Evolutionary conservation across 2,888 invertebrate species (phyloP).

Genomic region (Drosophila monieri): DNA sequence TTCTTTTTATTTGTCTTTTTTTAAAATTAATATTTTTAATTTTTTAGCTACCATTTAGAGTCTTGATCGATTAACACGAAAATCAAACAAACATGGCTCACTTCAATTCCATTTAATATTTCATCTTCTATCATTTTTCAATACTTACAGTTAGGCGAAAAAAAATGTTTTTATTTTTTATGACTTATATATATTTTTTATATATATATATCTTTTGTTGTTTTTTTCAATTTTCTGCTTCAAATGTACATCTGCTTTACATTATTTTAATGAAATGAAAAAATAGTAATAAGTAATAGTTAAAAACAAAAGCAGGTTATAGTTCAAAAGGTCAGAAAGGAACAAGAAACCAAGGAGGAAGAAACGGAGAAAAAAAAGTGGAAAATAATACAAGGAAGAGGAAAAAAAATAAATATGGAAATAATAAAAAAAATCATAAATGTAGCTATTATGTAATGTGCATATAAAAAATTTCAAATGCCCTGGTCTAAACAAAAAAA

Average conservation of each 20-base stretch:
- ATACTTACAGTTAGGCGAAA: slow-evolving; percentile 52
- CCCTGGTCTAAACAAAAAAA: slow-evolving; percentile 33
- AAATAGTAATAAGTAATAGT: slow-evolving; percentile 7
- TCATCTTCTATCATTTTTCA: slow-evolving; percentile 32
- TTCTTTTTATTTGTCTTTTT: slow-evolving; percentile 16
- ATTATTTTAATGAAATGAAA: slow-evolving; percentile 23
- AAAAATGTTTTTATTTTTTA: slow-evolving; percentile 21
- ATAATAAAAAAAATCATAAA: slow-evolving; percentile 14
- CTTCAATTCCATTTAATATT: slow-evolving; percentile 47
- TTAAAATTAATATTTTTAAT: not conserved
- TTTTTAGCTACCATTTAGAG: slow-evolving; percentile 13
- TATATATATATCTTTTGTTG: slow-evolving; percentile 9
- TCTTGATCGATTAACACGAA: slow-evolving; percentile 5
- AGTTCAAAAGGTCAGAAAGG: slow-evolving; percentile 5
- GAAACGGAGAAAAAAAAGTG: slow-evolving; percentile 1
- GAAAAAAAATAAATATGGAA: slow-evolving; percentile 39
- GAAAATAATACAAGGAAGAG: not conserved
- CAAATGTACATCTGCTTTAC: slow-evolving; percentile 41
- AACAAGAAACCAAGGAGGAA: slow-evolving; percentile 25
- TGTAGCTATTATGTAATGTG: slow-evolving; percentile 33
- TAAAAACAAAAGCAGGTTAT: not conserved
- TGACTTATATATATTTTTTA: slow-evolving; percentile 30
- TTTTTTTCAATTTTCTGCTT: slow-evolving; percentile 18
- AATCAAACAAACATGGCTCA: slow-evolving; percentile 33
- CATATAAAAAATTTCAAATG: slow-evolving; percentile 46